Conservation (phyloP, 1,140 invertebrate species). For the Plutomurus gul region DNA sequence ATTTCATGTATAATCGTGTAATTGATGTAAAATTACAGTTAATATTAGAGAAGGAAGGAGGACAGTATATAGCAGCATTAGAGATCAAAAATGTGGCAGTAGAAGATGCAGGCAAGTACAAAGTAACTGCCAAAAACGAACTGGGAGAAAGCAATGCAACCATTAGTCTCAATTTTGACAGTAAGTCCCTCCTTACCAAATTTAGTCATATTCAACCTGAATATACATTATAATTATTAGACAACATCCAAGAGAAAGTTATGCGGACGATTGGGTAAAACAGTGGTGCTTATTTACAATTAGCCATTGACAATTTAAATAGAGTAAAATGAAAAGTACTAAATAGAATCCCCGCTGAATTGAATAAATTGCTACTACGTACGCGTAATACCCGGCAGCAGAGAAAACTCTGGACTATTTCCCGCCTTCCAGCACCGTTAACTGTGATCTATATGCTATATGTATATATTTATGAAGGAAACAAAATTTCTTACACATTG, state of each 20-base stretch:
- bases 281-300: not conserved
- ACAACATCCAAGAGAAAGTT: no score
- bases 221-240: not conserved
- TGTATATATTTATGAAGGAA: not conserved
- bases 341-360: no score
- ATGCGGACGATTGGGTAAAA: conserved; percentile 4
- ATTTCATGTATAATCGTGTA: conserved; percentile 8
- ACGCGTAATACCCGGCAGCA: not conserved
- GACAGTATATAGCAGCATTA: conserved; percentile 88
- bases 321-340: not conserved
- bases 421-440: not conserved
- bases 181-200: conserved; percentile 66
- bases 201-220: not conserved
- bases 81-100: conserved; percentile 92
- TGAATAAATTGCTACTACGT: no score
- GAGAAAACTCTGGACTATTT: conserved; percentile 31
- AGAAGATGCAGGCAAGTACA: conserved; percentile 96
- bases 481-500: not conserved
- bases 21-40: conserved; percentile 65
- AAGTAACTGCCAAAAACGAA: conserved; percentile 94
- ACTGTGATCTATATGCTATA: no score
- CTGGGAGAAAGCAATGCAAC: conserved; percentile 94
- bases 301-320: not conserved
- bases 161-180: conserved; percentile 96
- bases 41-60: conserved; percentile 84